Percentiles rank a stretch among this genome's conserved stretches.
Evolutionary conservation across 2,888 invertebrate genomes (phyloP).

Genomic region (Oegoconia quadripuncta): DNA sequence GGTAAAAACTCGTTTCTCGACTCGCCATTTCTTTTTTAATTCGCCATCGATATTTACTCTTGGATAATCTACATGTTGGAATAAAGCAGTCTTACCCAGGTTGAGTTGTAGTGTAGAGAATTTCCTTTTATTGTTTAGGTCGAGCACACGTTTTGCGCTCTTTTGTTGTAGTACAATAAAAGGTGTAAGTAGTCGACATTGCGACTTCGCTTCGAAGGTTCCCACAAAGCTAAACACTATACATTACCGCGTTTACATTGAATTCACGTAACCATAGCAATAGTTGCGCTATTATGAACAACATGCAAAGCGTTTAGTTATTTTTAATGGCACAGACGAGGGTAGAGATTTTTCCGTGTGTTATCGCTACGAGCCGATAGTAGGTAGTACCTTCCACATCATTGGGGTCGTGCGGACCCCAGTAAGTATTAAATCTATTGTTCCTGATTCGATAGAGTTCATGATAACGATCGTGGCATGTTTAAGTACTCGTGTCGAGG

Average conservation of each 20-base stretch:
- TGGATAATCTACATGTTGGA: constrained; percentile 2
- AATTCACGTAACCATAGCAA: constrained; percentile 3
- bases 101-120: constrained; percentile 22
- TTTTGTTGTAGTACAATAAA: constrained; percentile 38
- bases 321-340: background rate
- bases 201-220: constrained; percentile 23
- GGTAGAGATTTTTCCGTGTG: constrained; percentile 41
- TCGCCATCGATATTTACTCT: constrained; percentile 46
- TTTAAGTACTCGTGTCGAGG: constrained; percentile 28
- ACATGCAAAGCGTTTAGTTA: constrained; percentile 2
- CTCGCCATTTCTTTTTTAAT: constrained; percentile 35
- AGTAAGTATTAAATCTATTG: constrained; percentile 51
- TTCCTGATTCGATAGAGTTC: constrained; percentile 51
- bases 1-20: constrained; percentile 52
- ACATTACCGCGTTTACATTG: constrained; percentile 26
- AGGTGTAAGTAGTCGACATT: constrained; percentile 26
- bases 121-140: constrained; percentile 47
- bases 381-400: constrained; percentile 41
- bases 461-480: constrained; percentile 47
- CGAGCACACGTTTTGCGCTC: constrained; percentile 38
- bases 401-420: constrained; percentile 50
- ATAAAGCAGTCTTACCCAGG: background rate
- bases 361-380: constrained; percentile 50
- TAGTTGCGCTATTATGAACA: constrained; percentile 13
- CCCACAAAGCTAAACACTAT: constrained; percentile 17